Percentiles rank a stretch among this genome's conserved stretches.
Conservation (phyloP, 2,888 invertebrate genomes). For the Macaria notata region DNA sequence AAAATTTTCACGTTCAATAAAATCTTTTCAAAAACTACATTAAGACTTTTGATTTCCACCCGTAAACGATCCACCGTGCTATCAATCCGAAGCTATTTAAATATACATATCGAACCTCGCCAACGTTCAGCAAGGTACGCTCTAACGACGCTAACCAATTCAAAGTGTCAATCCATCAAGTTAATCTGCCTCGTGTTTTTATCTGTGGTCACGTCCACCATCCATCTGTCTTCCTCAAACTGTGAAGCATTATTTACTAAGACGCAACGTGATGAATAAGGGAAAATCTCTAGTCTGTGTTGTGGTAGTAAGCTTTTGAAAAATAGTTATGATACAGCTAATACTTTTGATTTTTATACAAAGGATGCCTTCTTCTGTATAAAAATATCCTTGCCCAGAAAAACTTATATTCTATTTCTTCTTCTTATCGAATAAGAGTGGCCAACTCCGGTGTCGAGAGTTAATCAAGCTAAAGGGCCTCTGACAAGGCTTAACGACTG, state of each 20-base stretch:
- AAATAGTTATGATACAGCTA: no score
- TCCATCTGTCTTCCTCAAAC: conserved; percentile 30
- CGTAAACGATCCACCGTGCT: neutral
- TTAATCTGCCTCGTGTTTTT: conserved; percentile 24
- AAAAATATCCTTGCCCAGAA: no score
- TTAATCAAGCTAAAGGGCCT: no score
- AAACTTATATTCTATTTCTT: no score
- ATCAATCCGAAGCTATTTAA: conserved; percentile 2
- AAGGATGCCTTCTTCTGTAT: no score
- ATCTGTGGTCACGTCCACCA: conserved; percentile 30
- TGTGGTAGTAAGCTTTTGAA: neutral
- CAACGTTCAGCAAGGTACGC: conserved; percentile 5
- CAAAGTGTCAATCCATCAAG: conserved; percentile 26
- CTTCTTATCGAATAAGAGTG: no score
- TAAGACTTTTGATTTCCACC: no score
- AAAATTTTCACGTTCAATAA: no score
- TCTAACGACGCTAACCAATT: conserved; percentile 11
- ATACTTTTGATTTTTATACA: no score
- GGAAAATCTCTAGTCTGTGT: neutral
- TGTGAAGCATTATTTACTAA: conserved; percentile 25
- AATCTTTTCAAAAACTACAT: no score
- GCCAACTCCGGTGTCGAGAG: no score
- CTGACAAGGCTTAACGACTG: no score
- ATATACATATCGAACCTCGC: conserved; percentile 1
- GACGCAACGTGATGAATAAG: conserved; percentile 6